phyloP scores from a whole-genome alignment of 1,140 invertebrate species.

The Bombus waltoni region DNA sequence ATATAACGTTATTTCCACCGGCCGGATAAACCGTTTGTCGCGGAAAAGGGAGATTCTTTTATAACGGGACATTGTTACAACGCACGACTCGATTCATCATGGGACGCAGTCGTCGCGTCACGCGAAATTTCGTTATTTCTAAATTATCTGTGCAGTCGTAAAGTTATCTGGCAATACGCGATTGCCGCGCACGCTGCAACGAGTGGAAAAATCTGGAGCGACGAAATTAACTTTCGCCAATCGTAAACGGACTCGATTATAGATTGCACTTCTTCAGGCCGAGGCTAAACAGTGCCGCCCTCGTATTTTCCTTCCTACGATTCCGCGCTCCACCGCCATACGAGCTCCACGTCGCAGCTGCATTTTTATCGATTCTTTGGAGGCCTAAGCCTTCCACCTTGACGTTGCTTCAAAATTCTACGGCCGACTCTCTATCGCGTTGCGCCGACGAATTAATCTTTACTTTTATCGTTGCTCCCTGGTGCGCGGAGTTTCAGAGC shows the following conservation, averaged over 20 bases:
- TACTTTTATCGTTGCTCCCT: neutral
- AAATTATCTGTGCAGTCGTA: neutral
- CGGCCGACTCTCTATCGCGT: neutral
- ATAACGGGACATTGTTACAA: neutral
- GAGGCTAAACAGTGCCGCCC: slow-evolving; percentile 46
- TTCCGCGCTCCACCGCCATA: slow-evolving; percentile 24
- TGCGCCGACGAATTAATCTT: neutral
- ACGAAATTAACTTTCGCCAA: slow-evolving; percentile 21
- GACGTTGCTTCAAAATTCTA: slow-evolving; percentile 2
- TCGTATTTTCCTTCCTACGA: slow-evolving; percentile 52
- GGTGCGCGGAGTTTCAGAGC: neutral
- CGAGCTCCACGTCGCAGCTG: slow-evolving; percentile 21
- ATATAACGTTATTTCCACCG: neutral
- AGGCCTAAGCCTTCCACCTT: slow-evolving; percentile 18
- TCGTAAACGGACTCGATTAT: slow-evolving; percentile 11
- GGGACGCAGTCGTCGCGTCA: neutral
- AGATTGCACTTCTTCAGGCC: slow-evolving; percentile 14
- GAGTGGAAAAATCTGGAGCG: slow-evolving; percentile 16
- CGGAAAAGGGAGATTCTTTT: neutral
- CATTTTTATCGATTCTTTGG: slow-evolving; percentile 43
- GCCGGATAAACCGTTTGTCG: neutral
- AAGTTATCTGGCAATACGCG: neutral
- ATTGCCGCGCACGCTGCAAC: neutral
- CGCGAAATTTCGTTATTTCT: neutral
- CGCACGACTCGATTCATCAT: neutral